Percentiles rank a stretch among this genome's conserved stretches.
Conservation (phyloP, 2,888 invertebrate genomes). For the Cabera pusaria region DNA sequence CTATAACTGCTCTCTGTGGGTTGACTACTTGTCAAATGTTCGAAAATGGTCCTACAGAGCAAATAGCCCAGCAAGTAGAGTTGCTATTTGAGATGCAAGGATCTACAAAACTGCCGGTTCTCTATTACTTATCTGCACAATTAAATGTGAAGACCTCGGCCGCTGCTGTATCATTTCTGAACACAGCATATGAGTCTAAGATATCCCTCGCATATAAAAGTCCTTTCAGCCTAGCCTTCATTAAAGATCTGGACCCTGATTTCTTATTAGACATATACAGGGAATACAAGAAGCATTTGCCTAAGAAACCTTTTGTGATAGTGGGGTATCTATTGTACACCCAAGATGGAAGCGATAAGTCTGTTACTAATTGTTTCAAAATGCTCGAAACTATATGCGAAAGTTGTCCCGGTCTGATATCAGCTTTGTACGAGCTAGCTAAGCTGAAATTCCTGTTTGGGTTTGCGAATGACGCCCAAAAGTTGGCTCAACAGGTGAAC, state of each 20-base stretch:
- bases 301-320: conserved; percentile 83
- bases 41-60: conserved; percentile 87
- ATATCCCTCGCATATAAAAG: conserved; percentile 63
- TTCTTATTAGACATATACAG: conserved; percentile 91
- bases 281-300: conserved; percentile 89
- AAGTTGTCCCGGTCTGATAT: conserved; percentile 91
- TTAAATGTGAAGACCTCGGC: conserved; percentile 78
- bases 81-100: conserved; percentile 92
- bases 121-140: conserved; percentile 88
- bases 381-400: conserved; percentile 89
- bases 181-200: conserved; percentile 84
- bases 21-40: conserved; percentile 91
- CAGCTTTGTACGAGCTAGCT: conserved; percentile 87
- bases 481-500: conserved; percentile 87
- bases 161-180: conserved; percentile 83
- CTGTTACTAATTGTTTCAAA: conserved; percentile 82
- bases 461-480: conserved; percentile 88
- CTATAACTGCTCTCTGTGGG: conserved; percentile 90
- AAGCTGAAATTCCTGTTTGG: conserved; percentile 92
- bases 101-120: conserved; percentile 85
- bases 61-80: conserved; percentile 93
- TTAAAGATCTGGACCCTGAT: conserved; percentile 91
- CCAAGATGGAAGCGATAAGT: conserved; percentile 71
- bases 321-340: conserved; percentile 67
- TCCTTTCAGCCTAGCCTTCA: conserved; percentile 89